Evolutionary conservation across 2,113 vertebrate genomes (phyloP).

Genomic region (Sinocyclocheilus anshuiensis): DNA sequence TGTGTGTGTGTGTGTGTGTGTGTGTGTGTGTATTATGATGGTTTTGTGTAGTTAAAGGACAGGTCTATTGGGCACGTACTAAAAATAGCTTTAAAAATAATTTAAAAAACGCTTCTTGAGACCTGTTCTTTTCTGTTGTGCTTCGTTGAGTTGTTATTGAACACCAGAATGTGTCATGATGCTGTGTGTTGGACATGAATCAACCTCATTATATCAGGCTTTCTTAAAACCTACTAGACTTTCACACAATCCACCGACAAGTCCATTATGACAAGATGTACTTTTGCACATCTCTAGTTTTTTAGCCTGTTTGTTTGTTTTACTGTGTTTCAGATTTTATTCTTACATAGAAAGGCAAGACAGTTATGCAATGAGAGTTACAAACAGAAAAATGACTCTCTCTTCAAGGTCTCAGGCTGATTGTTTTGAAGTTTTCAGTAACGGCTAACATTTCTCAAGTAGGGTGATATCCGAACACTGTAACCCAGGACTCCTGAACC

Average conservation of each 20-base stretch:
- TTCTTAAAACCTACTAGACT: not conserved
- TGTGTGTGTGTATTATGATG: not conserved
- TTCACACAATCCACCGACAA: not conserved
- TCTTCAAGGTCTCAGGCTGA: not conserved
- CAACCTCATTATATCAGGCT: not conserved
- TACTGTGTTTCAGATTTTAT: too few species aligned
- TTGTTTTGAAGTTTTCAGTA: not conserved
- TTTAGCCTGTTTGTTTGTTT: not conserved
- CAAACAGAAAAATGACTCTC: not conserved
- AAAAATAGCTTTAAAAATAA: not conserved
- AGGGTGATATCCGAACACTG: not conserved
- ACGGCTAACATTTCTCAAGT: not conserved
- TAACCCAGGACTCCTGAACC: not conserved
- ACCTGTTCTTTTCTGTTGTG: not conserved
- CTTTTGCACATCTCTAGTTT: not conserved
- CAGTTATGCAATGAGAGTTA: not conserved
- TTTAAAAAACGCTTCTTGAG: not conserved
- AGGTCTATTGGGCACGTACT: not conserved
- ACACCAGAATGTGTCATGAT: not conserved
- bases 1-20: too few species aligned
- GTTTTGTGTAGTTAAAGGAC: too few species aligned
- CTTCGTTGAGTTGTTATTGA: slow-evolving; percentile 2
- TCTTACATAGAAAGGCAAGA: not conserved
- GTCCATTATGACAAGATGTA: not conserved
- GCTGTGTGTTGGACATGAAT: not conserved